A percentile compares a stretch with the other conserved stretches of the same genome.
Conservation (phyloP, 2,797 vertebrate genomes). For the Sebastes flavidus region DNA sequence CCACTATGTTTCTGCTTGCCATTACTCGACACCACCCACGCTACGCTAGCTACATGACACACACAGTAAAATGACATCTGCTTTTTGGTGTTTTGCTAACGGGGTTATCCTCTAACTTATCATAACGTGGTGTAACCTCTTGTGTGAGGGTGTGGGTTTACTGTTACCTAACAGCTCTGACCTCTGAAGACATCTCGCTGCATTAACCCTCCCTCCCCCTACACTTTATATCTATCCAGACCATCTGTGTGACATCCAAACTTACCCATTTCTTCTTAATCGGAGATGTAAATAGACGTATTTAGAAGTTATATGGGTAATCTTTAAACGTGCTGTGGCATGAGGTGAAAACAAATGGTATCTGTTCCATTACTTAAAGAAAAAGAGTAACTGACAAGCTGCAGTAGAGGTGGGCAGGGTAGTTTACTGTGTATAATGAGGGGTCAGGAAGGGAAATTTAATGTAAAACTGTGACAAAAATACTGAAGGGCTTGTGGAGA, state of each 20-base stretch:
- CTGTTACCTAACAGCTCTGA: conserved; percentile 53
- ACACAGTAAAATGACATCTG: conserved; percentile 39
- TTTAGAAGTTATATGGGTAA: conserved; percentile 59
- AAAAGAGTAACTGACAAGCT: conserved; percentile 43
- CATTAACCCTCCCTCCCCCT: conserved; percentile 44
- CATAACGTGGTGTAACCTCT: conserved; percentile 39
- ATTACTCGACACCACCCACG: conserved; percentile 32
- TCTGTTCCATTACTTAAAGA: conserved; percentile 51
- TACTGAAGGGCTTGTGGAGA: conserved; percentile 58
- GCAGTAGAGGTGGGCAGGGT: conserved; percentile 36
- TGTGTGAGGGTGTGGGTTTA: conserved; percentile 29
- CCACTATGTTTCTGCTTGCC: conserved; percentile 55
- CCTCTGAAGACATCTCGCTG: conserved; percentile 39
- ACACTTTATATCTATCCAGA: conserved; percentile 43
- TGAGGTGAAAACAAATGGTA: conserved; percentile 67
- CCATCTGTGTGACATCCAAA: conserved; percentile 36
- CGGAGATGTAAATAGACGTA: conserved; percentile 70
- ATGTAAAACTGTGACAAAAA: conserved; percentile 70
- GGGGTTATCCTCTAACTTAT: conserved; percentile 44
- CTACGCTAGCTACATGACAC: conserved; percentile 38
- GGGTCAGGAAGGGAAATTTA: conserved; percentile 32
- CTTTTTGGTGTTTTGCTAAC: conserved; percentile 54
- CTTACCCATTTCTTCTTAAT: conserved; percentile 47
- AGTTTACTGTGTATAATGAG: conserved; percentile 46
- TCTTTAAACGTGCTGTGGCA: conserved; percentile 73